A percentile compares a stretch with the other conserved stretches of the same genome.
Evolutionary conservation across 2,113 vertebrate genomes (phyloP).

Genomic region (Suricata suricatta): DNA sequence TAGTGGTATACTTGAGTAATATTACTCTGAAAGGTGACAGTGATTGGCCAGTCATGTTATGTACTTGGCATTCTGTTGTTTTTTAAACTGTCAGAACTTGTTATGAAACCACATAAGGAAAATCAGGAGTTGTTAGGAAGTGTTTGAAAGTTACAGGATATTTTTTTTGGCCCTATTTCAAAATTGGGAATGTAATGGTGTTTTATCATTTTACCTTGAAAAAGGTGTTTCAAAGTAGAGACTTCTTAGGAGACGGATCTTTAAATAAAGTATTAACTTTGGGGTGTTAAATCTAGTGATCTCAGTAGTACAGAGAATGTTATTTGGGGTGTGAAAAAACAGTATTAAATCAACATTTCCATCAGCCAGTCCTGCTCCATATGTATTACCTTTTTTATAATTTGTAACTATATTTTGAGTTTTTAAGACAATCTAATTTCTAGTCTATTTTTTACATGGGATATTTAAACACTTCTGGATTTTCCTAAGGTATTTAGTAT

Average conservation of each 20-base stretch:
- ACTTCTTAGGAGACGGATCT: not conserved
- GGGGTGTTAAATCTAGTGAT: not conserved
- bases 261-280: conserved; percentile 41
- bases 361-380: not conserved
- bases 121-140: not conserved
- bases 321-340: not conserved
- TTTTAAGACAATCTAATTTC: not conserved
- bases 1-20: not conserved
- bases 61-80: conserved; percentile 9
- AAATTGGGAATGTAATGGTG: not conserved
- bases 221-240: not conserved
- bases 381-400: not conserved
- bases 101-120: conserved; percentile 32
- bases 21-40: conserved; percentile 39
- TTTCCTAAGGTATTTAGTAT: not conserved
- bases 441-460: not conserved
- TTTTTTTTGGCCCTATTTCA: not conserved
- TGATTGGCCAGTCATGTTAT: not conserved
- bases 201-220: conserved; percentile 15
- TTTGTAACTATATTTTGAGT: conserved; percentile 6
- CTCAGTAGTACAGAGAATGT: not conserved
- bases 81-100: conserved; percentile 73
- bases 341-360: not conserved
- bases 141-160: not conserved
- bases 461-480: not conserved